A percentile compares a stretch with the other conserved stretches of the same genome.
Conservation (phyloP, 2,888 invertebrate genomes). For the Zootermopsis nevadensis region DNA sequence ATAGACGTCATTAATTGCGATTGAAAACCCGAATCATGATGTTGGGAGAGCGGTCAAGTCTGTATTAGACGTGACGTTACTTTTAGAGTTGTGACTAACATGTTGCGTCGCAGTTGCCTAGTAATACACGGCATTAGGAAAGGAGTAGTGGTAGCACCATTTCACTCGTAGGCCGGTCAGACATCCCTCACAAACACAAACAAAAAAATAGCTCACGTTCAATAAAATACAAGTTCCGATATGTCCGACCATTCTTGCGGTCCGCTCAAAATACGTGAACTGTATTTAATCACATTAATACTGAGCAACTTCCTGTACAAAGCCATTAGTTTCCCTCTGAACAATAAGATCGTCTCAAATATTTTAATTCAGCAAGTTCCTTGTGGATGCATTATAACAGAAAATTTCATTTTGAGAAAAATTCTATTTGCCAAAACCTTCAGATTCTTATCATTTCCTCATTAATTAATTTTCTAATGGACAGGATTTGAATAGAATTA, state of each 20-base stretch:
- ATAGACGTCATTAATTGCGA: no score
- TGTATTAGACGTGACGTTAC: no score
- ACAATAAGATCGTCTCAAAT: not conserved
- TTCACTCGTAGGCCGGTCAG: not conserved
- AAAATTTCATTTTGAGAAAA: not conserved
- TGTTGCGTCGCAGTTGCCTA: not conserved
- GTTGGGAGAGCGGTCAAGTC: no score
- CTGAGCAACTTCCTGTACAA: not conserved
- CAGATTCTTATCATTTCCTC: not conserved
- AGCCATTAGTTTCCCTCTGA: not conserved
- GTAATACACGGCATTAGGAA: not conserved
- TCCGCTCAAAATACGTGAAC: not conserved
- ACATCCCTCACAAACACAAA: not conserved
- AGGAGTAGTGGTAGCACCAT: not conserved
- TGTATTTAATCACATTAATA: not conserved
- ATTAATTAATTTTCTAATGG: not conserved
- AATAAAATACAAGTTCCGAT: not conserved
- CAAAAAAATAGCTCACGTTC: not conserved
- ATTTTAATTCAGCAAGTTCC: not conserved
- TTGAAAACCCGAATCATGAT: no score
- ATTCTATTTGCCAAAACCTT: not conserved
- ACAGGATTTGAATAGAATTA: not conserved
- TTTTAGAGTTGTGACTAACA: no score
- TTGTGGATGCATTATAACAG: not conserved
- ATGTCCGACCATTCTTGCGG: not conserved